Evolutionary conservation across 2,888 invertebrate genomes (phyloP).

Genomic region (Plutella xylostella): DNA sequence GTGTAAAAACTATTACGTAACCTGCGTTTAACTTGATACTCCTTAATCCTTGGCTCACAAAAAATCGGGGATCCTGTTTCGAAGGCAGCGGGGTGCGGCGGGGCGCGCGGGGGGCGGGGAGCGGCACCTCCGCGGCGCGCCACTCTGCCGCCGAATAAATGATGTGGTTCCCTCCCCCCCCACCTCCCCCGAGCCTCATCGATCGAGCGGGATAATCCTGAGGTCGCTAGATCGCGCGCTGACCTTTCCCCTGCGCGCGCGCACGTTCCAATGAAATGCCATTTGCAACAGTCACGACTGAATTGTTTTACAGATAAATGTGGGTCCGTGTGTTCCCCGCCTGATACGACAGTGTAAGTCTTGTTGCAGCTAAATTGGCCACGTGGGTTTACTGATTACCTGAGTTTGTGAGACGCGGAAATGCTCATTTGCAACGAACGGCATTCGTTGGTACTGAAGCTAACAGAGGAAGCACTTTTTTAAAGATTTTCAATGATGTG

Average conservation of each 20-base stretch:
- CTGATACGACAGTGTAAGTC: too few relatives aligned
- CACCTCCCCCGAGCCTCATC: slow-evolving; percentile 39
- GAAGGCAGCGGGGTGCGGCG: slow-evolving; percentile 17
- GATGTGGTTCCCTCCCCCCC: slow-evolving; percentile 39
- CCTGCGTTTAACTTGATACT: slow-evolving; percentile 58
- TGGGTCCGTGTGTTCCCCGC: slow-evolving; percentile 22
- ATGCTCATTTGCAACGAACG: too few relatives aligned
- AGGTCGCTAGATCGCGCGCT: slow-evolving; percentile 45
- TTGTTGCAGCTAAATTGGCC: too few relatives aligned
- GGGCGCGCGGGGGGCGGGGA: slow-evolving; percentile 24
- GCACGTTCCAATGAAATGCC: slow-evolving; percentile 38
- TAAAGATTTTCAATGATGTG: too few relatives aligned
- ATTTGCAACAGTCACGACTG: slow-evolving; percentile 50
- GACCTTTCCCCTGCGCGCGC: slow-evolving; percentile 35
- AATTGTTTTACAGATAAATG: slow-evolving; percentile 23
- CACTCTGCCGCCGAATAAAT: slow-evolving; percentile 67
- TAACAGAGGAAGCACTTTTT: too few relatives aligned
- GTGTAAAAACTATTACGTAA: slow-evolving; percentile 62
- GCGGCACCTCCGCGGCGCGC: slow-evolving; percentile 58
- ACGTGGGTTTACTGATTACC: too few relatives aligned
- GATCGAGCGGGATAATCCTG: slow-evolving; percentile 59
- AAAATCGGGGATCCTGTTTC: slow-evolving; percentile 48
- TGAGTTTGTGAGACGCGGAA: too few relatives aligned
- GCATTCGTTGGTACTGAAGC: too few relatives aligned
- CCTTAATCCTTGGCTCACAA: slow-evolving; percentile 46